Conservation (phyloP, 2,113 vertebrate species). For the Todiramphus saurophagus region DNA sequence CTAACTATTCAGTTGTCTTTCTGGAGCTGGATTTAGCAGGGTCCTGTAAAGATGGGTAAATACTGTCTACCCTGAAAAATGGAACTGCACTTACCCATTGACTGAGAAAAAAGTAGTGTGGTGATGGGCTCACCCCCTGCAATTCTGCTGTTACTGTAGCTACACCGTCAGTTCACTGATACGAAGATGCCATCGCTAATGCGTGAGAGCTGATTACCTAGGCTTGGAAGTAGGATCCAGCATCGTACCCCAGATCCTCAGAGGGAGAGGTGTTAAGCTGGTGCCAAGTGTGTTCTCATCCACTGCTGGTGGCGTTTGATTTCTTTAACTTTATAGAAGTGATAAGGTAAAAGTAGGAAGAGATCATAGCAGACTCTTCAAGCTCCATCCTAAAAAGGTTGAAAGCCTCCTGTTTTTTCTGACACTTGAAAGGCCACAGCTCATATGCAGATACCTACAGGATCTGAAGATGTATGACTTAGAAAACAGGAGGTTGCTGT, state of each 20-base stretch:
- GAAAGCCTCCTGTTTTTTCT: not conserved
- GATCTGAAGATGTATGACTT: not conserved
- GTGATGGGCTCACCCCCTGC: not conserved
- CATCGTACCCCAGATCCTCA: not conserved
- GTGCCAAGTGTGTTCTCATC: not conserved
- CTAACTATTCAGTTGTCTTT: not conserved
- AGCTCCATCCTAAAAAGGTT: not conserved
- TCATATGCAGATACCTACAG: not conserved
- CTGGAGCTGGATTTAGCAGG: not conserved
- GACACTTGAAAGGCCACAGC: not conserved
- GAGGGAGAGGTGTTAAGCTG: not conserved
- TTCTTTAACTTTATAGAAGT: not conserved
- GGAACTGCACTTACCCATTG: not conserved
- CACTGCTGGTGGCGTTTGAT: not conserved
- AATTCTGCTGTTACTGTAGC: not conserved
- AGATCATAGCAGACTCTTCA: not conserved
- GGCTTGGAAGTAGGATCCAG: not conserved
- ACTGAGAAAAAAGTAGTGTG: not conserved
- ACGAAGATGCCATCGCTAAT: not conserved
- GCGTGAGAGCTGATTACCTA: not conserved
- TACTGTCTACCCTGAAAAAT: not conserved
- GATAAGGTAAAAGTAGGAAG: not conserved
- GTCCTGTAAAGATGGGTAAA: not conserved
- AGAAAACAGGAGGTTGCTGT: not conserved
- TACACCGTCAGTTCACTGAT: not conserved